Percentiles rank a stretch among this genome's conserved stretches.
These are phyloP conservation scores for Drosophila rubida DNA, from an alignment of 2,888 invertebrate genomes.

Conservation along the genomic window DNA sequence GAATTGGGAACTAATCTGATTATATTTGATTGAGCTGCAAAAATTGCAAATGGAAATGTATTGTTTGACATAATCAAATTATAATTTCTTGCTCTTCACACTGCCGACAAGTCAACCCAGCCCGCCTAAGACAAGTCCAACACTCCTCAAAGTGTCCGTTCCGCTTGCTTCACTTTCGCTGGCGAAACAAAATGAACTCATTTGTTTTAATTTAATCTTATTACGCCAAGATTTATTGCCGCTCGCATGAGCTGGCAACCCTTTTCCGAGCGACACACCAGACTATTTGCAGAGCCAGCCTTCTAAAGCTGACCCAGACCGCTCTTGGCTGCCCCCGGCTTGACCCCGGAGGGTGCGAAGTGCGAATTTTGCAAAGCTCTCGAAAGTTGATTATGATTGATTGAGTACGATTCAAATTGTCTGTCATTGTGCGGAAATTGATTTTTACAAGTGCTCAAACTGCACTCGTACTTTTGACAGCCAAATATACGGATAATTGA, in stretches of 20 bases:
- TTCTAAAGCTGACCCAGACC: conserved; percentile 38
- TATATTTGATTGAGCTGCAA: neutral
- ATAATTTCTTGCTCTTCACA: conserved; percentile 8
- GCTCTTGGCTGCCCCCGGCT: neutral
- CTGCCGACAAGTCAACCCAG: neutral
- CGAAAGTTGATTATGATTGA: conserved; percentile 73
- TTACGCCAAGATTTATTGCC: conserved; percentile 71
- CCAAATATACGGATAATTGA: conserved; percentile 13
- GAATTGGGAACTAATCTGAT: neutral
- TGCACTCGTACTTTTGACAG: conserved; percentile 56
- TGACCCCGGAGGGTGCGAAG: conserved; percentile 22
- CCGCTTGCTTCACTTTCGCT: conserved; percentile 5
- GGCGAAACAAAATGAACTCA: conserved; percentile 65
- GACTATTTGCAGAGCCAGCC: conserved; percentile 12
- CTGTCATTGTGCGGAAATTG: conserved; percentile 55
- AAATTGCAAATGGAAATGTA: neutral
- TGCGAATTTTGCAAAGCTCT: conserved; percentile 51
- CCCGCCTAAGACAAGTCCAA: neutral
- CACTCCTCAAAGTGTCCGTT: neutral
- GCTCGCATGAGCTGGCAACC: conserved; percentile 62
- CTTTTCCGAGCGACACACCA: conserved; percentile 33
- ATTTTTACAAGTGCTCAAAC: conserved; percentile 54
- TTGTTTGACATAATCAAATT: conserved; percentile 5
- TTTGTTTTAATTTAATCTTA: conserved; percentile 75
- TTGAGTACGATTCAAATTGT: conserved; percentile 64